A percentile compares a stretch with the other conserved stretches of the same genome.
These are phyloP conservation scores for Alectoris magna DNA, from an alignment of 2,797 vertebrate genomes.

Conservation along the genomic window DNA sequence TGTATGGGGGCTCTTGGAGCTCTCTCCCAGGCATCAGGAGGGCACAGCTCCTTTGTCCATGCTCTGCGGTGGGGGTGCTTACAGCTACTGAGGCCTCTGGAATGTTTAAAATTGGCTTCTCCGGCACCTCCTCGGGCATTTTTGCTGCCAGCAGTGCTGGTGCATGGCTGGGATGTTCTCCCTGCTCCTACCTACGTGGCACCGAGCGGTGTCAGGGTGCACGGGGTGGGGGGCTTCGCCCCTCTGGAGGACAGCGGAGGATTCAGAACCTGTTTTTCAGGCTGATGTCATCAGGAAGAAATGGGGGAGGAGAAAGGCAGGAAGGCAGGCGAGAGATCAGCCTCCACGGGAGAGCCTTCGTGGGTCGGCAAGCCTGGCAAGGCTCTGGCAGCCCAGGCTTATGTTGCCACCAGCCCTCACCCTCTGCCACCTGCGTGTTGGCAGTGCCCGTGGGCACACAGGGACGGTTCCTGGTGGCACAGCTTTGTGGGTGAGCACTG, in stretches of 20 bases:
- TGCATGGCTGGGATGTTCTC: neutral
- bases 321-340: neutral
- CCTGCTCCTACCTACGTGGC: neutral
- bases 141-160: slow-evolving; percentile 51
- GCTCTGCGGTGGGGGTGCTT: neutral
- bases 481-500: neutral
- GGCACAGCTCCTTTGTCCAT: neutral
- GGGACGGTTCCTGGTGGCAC: neutral
- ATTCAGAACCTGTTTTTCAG: slow-evolving; percentile 70
- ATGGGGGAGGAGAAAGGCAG: slow-evolving; percentile 65
- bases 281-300: slow-evolving; percentile 66
- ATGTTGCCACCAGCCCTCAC: neutral
- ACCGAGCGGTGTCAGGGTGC: neutral
- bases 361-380: neutral
- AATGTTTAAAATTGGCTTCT: neutral
- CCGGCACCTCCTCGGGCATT: neutral
- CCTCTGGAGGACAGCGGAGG: neutral
- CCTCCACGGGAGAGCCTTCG: slow-evolving; percentile 35
- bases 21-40: neutral
- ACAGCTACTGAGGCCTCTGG: neutral
- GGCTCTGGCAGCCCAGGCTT: neutral
- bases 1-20: neutral
- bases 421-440: accelerated
- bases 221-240: neutral
- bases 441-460: neutral